A percentile compares a stretch with the other conserved stretches of the same genome.
These are phyloP conservation scores for Noctua janthina DNA, from an alignment of 2,888 invertebrate genomes.

Conservation along the genomic window DNA sequence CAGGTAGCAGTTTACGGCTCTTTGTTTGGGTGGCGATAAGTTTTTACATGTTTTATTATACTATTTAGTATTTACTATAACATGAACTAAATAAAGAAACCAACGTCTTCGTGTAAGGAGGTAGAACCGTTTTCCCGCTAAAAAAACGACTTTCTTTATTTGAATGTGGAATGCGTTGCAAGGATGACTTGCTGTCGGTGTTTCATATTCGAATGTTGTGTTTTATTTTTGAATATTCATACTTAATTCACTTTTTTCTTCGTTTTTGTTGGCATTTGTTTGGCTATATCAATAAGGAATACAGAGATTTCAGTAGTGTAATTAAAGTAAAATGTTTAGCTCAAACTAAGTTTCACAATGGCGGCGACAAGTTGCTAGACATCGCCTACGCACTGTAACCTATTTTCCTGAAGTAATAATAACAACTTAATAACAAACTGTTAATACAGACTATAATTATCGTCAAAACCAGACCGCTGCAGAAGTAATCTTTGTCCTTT, in stretches of 20 bases:
- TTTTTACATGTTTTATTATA: constrained; percentile 82
- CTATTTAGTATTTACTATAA: constrained; percentile 73
- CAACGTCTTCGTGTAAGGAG: constrained; percentile 57
- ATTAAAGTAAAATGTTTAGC: constrained; percentile 13
- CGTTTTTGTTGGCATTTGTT: neutral
- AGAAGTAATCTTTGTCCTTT: constrained; percentile 39
- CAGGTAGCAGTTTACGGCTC: constrained; percentile 83
- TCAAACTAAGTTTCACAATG: constrained; percentile 34
- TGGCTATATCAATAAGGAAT: neutral
- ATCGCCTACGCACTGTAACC: constrained; percentile 45
- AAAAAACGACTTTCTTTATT: constrained; percentile 52
- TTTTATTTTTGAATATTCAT: constrained; percentile 21
- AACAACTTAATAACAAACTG: constrained; percentile 38
- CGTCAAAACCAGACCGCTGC: constrained; percentile 21
- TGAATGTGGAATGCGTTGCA: constrained; percentile 33
- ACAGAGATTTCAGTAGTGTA: neutral
- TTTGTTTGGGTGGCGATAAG: constrained; percentile 86
- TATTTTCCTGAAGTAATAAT: constrained; percentile 42
- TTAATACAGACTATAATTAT: constrained; percentile 40
- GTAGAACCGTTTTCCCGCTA: constrained; percentile 46
- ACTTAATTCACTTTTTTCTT: neutral
- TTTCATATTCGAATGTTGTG: neutral
- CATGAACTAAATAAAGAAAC: constrained; percentile 71
- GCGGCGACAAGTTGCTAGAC: constrained; percentile 30
- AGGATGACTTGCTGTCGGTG: constrained; percentile 1